Base-by-base conservation (phyloP, 2,113 vertebrate genomes). In the Callionymus lyra region DNA sequence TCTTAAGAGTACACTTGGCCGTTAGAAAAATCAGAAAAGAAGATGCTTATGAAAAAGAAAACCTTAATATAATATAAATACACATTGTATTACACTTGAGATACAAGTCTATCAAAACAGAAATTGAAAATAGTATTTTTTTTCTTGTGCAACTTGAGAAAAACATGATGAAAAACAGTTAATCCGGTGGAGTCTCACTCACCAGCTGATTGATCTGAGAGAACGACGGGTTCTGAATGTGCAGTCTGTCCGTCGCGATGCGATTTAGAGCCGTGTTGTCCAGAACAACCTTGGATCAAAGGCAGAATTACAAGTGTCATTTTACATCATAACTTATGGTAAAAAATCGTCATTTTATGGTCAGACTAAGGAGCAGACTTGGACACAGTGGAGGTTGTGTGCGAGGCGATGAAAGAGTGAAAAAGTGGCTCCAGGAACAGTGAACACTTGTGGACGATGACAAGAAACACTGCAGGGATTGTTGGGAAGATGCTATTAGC, bases 121-220 rank as follows among this genome's bases (percentile, higher is more conserved):
- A 35, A 35, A 2, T 9, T 34, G 13, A 35, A 35, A 35, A 35
- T 35, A 9, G 32, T 34, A 5, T 34, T 34, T 12, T 10, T 9
- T 34, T 34, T 34, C 12, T 6, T 34, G 9, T 34, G 12, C 32
- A n/a, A n/a, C n/a, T n/a, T n/a, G 21, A 27, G 8, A 8, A 27
- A 4, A 27, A 27, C 21, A 27, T 4, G 21, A 27, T 27, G 21
- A 8, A 27, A 27, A 8, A 8, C 21, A 10, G 10, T 3, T 5
- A 2, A 9, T 10, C 8, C 4, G 16, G 11, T 41, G 2, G 1
- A 11, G 2, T n/a, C 14, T 42, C 31, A 72, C 89, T 90, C 76
- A 98, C 94, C 91, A 98, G 83, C 80, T 98, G 94, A 74, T 98
- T 99, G 77, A 98, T 94, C 83, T 99, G 95, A 2, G 95, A 97